Base-by-base conservation (phyloP, 2,113 vertebrate genomes). In the Melospiza georgiana region DNA sequence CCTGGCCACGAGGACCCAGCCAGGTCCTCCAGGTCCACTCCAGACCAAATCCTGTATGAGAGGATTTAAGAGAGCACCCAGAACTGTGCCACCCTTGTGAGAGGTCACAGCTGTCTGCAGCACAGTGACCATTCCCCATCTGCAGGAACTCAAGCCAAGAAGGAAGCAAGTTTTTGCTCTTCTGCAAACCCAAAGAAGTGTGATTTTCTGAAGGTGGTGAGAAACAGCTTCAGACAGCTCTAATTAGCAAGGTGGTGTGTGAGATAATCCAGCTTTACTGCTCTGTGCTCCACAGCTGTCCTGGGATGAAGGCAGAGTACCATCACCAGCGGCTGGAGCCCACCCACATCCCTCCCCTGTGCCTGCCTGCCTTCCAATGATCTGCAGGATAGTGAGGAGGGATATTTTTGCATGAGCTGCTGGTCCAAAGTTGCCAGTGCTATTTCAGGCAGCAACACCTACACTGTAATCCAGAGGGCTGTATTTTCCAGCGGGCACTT, bases 131-230 rank as follows among this genome's bases (percentile, higher is more conserved):
- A 0, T 12, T 90, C 44, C 62, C 52, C 73, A 78, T 49, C 90
- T 90, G 83, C 88, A 87, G 84, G 84, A 82, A 88, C 66, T 33
- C 68, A 33, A 79, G 31, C 79, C 85, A 92, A 86, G 92, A 61
- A 72, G 61, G 83, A 90, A 92, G 22, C 85, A 58, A 84, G 81
- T 58, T 82, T 94, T 87, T 52, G n/a, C 73, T 95, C 69, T 84
- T 72, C 83, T 84, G 62, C 4, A 28, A 89, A 90, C 73, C 86
- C 39, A 81, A 12, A 54, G 46, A 92, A 92, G 95, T 93, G 95
- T 87, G 88, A 96, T 93, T 97, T 96, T 96, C 90, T 89, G 95
- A 94, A 94, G 95, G 93, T 94, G 92, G 96, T 96, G 96, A 96
- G 86, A 93, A 96, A 82, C 61, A 54, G 15, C 71, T 94, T 94